Evolutionary conservation across 2,888 invertebrate genomes (phyloP).

Genomic region (Stenchaetothrips biformis): DNA sequence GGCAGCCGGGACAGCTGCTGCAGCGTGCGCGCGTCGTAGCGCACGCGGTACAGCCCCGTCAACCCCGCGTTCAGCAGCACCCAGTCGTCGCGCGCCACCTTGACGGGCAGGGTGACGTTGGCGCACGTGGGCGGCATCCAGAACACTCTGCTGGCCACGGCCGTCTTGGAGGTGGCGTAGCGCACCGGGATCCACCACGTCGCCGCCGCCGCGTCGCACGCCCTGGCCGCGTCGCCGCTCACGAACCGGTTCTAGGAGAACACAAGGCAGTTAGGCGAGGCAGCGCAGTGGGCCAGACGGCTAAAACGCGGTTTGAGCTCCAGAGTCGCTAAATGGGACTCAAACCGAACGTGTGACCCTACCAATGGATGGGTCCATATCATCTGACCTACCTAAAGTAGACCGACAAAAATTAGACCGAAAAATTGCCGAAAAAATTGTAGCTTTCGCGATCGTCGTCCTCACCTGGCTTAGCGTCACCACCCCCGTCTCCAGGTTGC

Average conservation of each 20-base stretch:
- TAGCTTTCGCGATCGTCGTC: too few species aligned
- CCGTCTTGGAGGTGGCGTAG: not conserved
- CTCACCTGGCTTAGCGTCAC: not conserved
- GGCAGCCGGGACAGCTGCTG: not conserved
- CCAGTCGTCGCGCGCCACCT: not conserved
- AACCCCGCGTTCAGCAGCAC: not conserved
- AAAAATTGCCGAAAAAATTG: too few species aligned
- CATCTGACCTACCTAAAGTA: too few species aligned
- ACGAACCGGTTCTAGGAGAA: not conserved
- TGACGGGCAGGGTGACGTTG: slow-evolving; percentile 5
- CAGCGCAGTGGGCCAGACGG: too few species aligned
- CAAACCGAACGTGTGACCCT: too few species aligned
- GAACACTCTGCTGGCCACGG: not conserved
- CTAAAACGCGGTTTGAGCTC: too few species aligned
- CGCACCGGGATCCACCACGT: slow-evolving; percentile 8
- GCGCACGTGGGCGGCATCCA: slow-evolving; percentile 15
- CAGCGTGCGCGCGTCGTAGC: not conserved
- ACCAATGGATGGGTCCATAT: too few species aligned
- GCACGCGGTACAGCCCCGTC: slow-evolving; percentile 4
- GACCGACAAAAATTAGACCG: too few species aligned
- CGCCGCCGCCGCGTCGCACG: not conserved
- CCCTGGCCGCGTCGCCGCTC: not conserved
- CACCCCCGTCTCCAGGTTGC: slow-evolving; percentile 1
- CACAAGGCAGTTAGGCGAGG: not conserved
- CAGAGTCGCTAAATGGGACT: too few species aligned